A percentile compares a stretch with the other conserved stretches of the same genome.
These are phyloP conservation scores for Galbula dea DNA, from an alignment of 2,113 vertebrate genomes.

Conservation along the genomic window DNA sequence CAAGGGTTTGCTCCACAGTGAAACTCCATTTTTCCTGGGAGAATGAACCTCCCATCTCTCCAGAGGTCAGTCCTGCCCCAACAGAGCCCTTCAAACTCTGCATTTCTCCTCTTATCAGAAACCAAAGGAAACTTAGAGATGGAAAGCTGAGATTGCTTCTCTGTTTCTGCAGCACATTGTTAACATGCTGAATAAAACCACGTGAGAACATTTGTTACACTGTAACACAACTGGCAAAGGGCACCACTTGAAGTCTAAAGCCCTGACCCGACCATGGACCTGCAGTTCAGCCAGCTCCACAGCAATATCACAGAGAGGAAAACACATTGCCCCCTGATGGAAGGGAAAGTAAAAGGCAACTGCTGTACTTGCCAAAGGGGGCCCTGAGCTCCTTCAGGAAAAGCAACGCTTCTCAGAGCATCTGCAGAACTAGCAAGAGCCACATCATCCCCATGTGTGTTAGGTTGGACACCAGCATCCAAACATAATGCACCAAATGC, in stretches of 20 bases:
- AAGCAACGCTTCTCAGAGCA: not conserved
- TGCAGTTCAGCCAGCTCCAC: not conserved
- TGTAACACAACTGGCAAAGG: not conserved
- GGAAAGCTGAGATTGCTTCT: not conserved
- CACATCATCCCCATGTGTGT: not conserved
- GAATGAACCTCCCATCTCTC: constrained; percentile 47
- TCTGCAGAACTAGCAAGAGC: not conserved
- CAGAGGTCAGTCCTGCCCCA: constrained; percentile 26
- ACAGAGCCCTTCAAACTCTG: not conserved
- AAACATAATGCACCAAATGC: not conserved
- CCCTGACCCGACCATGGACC: not conserved
- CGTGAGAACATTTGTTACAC: not conserved
- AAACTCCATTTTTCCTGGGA: constrained; percentile 55
- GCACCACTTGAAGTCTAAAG: not conserved
- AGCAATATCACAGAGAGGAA: not conserved
- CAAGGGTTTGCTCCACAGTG: not conserved
- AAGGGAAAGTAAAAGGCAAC: not conserved
- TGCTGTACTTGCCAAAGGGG: fast-evolving
- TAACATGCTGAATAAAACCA: not conserved
- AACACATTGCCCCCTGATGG: fast-evolving
- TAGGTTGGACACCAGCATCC: not conserved
- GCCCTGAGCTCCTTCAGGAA: not conserved
- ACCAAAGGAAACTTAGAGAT: constrained; percentile 20
- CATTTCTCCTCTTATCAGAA: constrained; percentile 33
- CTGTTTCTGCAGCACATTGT: constrained; percentile 20